Percentiles rank a stretch among this genome's conserved stretches.
These are phyloP conservation scores for Planococcus citri DNA, from an alignment of 1,140 invertebrate genomes.

Conservation along the genomic window DNA sequence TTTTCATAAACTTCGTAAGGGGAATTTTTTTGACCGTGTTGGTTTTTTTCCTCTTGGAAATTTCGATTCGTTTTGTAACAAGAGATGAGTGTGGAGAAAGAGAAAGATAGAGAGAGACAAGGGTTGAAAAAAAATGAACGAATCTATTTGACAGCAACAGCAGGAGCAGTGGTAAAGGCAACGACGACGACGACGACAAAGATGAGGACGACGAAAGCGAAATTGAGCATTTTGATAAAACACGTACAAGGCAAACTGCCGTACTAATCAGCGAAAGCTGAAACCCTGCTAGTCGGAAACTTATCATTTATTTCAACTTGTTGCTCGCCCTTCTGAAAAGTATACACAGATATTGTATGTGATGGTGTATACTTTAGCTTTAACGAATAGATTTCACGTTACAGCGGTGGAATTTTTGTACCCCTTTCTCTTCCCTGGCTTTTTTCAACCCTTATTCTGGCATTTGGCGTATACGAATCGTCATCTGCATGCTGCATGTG, in stretches of 20 bases:
- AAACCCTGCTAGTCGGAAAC: not conserved
- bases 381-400: not conserved
- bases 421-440: not conserved
- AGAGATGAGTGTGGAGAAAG: no score
- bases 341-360: no score
- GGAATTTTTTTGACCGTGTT: no score
- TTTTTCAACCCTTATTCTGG: not conserved
- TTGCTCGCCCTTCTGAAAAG: not conserved
- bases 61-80: no score
- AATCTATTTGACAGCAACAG: no score
- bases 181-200: no score
- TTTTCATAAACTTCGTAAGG: no score
- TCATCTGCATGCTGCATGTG: not conserved
- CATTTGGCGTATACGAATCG: not conserved
- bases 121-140: no score
- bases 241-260: not conserved
- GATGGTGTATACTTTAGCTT: not conserved
- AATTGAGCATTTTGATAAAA: not conserved
- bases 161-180: no score
- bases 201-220: not conserved
- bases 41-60: no score
- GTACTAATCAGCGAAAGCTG: not conserved
- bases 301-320: constrained; percentile 8
- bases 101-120: no score
- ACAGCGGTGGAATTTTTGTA: not conserved